Base-by-base conservation (phyloP, 2,888 invertebrate species). In the Oscheius onirici region DNA sequence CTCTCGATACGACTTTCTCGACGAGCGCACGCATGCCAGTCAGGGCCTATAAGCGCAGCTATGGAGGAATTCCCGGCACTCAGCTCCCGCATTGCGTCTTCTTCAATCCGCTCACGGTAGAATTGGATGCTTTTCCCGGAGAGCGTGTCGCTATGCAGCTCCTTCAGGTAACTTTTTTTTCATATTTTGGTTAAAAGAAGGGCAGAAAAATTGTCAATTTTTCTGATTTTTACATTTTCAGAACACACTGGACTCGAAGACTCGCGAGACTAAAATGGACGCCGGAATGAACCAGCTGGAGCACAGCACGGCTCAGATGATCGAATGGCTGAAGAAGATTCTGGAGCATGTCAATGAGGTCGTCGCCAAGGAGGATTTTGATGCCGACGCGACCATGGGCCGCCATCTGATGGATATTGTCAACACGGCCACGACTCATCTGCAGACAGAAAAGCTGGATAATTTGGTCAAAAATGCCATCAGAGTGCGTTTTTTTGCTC, bases 381-480 rank as follows among this genome's bases (percentile, higher is more conserved):
- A 81, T 13, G 82, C 83, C 88, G 93, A 95, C 89, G 94, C 94
- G 89, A 93, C 93, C 61, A 93, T 95, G 11, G 97, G 99, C 0
- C 91, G 97, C 49, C 92, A 93, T 77, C 91, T 99, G 75, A 91
- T 97, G 84, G 93, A 81, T 17, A 78, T 79, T 49, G 79, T 79
- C 46, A 77, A 77, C 22, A 74, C 76, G 13, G 94, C 96, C 76
- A 95, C 96, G 55, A 93, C 93, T 88, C 94, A 83, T 54, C 74
- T 97, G 91, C 92, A 92, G 26, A 91, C 92, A 68, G 94, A 95
- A 87, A 93, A 95, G 88, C 95, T 97, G 89, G 94, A 95, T 46
- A 92, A 93, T 84, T 94, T 97, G 92, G 93, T 97, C 88, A 96
- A 96, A 88, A 93, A 95, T 82, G 94, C 95, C 87, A 93, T 97